These are phyloP conservation scores for Ditylenchus dipsaci DNA, from an alignment of 1,140 invertebrate species.

Conservation along the genomic window DNA sequence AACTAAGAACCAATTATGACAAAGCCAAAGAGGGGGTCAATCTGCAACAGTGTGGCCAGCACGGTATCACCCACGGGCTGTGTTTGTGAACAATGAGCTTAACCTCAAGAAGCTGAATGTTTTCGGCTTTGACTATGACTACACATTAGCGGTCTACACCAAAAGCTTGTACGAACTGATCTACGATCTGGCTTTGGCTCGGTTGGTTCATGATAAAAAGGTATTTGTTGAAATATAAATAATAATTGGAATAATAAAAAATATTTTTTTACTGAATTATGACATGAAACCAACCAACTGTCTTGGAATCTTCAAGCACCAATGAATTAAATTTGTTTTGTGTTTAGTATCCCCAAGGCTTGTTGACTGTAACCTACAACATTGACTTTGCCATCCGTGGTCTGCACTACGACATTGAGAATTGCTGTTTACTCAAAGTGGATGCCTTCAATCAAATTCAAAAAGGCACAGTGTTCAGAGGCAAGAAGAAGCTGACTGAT, in stretches of 20 bases:
- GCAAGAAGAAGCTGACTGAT: constrained; percentile 73
- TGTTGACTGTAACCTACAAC: constrained; percentile 76
- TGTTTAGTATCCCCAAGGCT: constrained; percentile 80
- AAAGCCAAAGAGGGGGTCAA: constrained; percentile 17
- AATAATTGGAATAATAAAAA: too few relatives aligned
- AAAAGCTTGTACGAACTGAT: constrained; percentile 81
- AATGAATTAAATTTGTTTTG: too few relatives aligned
- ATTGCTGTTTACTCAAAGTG: constrained; percentile 86
- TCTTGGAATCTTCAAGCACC: too few relatives aligned
- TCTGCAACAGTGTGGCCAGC: neutral
- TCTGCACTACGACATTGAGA: constrained; percentile 90
- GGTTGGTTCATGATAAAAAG: constrained; percentile 76
- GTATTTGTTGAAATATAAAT: neutral
- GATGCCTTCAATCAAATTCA: constrained; percentile 95
- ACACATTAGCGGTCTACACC: constrained; percentile 91
- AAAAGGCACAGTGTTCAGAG: constrained; percentile 81
- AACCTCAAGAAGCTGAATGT: constrained; percentile 81
- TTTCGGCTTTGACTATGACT: constrained; percentile 95
- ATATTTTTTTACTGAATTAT: too few relatives aligned
- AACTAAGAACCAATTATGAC: constrained; percentile 7
- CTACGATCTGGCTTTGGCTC: constrained; percentile 81
- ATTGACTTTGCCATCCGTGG: constrained; percentile 85
- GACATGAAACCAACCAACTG: too few relatives aligned
- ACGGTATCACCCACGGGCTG: constrained; percentile 65
- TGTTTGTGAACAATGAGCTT: constrained; percentile 95